phyloP scores from a whole-genome alignment of 2,797 vertebrate genomes.

The Pangasius krempfi region DNA sequence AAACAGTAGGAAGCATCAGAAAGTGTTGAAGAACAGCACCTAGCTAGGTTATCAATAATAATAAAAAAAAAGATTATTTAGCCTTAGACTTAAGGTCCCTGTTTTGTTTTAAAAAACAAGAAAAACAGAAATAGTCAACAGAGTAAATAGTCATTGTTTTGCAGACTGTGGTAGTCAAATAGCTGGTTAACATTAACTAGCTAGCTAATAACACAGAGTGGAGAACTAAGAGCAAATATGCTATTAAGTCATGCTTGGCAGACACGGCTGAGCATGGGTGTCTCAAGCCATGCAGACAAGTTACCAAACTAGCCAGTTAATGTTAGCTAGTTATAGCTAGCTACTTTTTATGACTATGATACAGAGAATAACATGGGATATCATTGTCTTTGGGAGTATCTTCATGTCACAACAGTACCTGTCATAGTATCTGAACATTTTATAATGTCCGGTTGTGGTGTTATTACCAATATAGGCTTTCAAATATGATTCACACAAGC shows the following conservation, averaged over 20 bases:
- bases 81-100: background rate
- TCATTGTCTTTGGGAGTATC: background rate
- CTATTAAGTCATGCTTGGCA: background rate
- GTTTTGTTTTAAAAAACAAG: background rate
- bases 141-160: background rate
- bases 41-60: background rate
- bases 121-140: background rate
- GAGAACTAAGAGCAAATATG: background rate
- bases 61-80: background rate
- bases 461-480: background rate
- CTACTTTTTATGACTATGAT: background rate
- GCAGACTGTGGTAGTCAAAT: background rate
- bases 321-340: background rate
- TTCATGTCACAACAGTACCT: background rate
- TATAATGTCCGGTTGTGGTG: background rate
- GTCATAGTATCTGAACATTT: background rate
- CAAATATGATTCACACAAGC: background rate
- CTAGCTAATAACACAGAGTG: background rate
- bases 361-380: background rate
- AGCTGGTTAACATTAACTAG: conserved; percentile 61
- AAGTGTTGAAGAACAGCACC: background rate
- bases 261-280: background rate
- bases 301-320: background rate
- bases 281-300: background rate
- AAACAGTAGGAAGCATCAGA: background rate